phyloP scores from a whole-genome alignment of 2,888 invertebrate genomes.

The Drosophila algonquin region DNA sequence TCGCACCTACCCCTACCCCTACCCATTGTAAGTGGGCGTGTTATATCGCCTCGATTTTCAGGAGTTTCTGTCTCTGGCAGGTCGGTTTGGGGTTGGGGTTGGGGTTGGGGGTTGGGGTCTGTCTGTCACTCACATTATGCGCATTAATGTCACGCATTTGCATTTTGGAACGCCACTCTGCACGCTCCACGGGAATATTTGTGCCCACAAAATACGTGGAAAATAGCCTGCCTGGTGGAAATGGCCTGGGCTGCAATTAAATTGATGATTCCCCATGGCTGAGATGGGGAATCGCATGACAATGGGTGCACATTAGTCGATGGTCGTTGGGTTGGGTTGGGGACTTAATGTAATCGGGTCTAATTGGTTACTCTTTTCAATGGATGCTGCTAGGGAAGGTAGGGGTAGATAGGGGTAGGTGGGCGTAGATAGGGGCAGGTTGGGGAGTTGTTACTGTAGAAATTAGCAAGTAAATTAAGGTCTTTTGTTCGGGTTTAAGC shows the following conservation, averaged over 20 bases:
- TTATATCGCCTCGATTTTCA: neutral
- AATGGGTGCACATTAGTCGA: neutral
- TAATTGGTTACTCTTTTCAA: neutral
- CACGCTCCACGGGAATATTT: constrained; percentile 20
- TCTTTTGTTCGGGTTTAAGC: neutral
- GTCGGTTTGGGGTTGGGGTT: neutral
- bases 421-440: no score
- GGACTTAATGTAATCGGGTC: neutral
- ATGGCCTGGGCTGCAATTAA: neutral
- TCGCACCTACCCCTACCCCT: constrained; percentile 3
- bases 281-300: neutral
- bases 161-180: constrained; percentile 27
- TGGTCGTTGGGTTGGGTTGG: neutral
- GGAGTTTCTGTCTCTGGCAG: neutral
- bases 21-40: neutral
- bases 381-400: neutral
- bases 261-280: constrained; percentile 8
- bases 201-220: constrained; percentile 24
- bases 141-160: constrained; percentile 61
- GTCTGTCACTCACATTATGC: constrained; percentile 65
- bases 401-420: no score
- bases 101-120: constrained; percentile 9
- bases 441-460: neutral
- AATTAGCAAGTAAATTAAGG: neutral
- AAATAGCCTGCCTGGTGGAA: neutral